Evolutionary conservation across 1,140 invertebrate species (phyloP).

Genomic region (Agrilus planipennis): DNA sequence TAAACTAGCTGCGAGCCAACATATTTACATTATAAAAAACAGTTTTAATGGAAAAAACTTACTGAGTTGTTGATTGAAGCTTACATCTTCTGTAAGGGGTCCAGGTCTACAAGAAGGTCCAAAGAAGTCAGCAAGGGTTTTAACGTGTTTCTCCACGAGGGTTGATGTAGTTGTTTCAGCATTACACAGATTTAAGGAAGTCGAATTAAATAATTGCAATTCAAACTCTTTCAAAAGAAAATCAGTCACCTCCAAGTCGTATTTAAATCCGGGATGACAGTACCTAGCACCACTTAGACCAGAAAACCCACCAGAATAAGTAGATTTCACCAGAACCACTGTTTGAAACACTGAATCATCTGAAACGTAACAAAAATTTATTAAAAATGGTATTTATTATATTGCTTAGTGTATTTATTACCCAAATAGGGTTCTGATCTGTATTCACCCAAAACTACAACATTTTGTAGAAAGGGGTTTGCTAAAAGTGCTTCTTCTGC

Average conservation of each 20-base stretch:
- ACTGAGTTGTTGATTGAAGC: slow-evolving; percentile 45
- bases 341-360: slow-evolving; percentile 43
- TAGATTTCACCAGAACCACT: slow-evolving; percentile 41
- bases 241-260: slow-evolving; percentile 42
- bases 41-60: slow-evolving; percentile 27
- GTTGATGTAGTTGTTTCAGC: slow-evolving; percentile 31
- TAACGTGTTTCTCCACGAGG: slow-evolving; percentile 42
- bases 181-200: slow-evolving; percentile 13
- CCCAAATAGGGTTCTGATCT: slow-evolving; percentile 8
- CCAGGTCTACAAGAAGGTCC: slow-evolving; percentile 52
- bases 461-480: slow-evolving; percentile 9
- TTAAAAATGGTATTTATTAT: slow-evolving; percentile 5
- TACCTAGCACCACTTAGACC: slow-evolving; percentile 39
- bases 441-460: slow-evolving; percentile 18
- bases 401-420: not conserved
- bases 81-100: slow-evolving; percentile 42
- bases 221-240: slow-evolving; percentile 47
- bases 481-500: slow-evolving; percentile 20
- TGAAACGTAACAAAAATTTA: slow-evolving; percentile 24
- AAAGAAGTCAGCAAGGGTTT: slow-evolving; percentile 44
- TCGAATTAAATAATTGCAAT: slow-evolving; percentile 28
- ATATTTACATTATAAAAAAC: slow-evolving; percentile 1
- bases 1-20: no score
- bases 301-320: slow-evolving; percentile 30
- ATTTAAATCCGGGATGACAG: slow-evolving; percentile 49